These are phyloP conservation scores for Mamestra brassicae DNA, from an alignment of 2,888 invertebrate genomes.

Conservation along the genomic window DNA sequence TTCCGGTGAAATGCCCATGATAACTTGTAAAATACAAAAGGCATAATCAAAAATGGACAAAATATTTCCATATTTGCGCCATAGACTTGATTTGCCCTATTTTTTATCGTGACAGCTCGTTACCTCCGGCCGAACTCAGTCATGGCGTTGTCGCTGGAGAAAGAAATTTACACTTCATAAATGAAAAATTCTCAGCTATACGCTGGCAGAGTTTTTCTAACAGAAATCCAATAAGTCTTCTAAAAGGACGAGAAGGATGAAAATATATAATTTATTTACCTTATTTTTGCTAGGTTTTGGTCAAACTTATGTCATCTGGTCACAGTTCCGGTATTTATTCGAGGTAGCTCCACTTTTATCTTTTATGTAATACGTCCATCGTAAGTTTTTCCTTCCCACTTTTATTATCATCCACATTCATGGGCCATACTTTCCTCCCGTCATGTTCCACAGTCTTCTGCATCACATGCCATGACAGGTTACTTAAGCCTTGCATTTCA, in stretches of 20 bases:
- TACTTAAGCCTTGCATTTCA: neutral
- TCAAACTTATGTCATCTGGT: neutral
- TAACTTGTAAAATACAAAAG: neutral
- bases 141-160: neutral
- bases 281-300: neutral
- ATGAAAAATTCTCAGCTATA: neutral
- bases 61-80: constrained; percentile 3
- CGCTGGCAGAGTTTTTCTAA: neutral
- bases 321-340: neutral
- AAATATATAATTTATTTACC: neutral
- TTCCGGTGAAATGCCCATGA: too few relatives aligned
- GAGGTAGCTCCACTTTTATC: neutral
- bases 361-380: neutral
- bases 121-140: neutral
- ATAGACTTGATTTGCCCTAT: neutral
- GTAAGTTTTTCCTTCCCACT: neutral
- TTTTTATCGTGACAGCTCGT: neutral
- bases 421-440: neutral
- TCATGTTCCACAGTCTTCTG: neutral
- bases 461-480: neutral
- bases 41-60: neutral
- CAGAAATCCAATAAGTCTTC: neutral
- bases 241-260: neutral
- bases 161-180: neutral
- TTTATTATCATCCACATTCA: neutral